Conservation (phyloP, 2,797 vertebrate species). For the Anisognathus igniventris region DNA sequence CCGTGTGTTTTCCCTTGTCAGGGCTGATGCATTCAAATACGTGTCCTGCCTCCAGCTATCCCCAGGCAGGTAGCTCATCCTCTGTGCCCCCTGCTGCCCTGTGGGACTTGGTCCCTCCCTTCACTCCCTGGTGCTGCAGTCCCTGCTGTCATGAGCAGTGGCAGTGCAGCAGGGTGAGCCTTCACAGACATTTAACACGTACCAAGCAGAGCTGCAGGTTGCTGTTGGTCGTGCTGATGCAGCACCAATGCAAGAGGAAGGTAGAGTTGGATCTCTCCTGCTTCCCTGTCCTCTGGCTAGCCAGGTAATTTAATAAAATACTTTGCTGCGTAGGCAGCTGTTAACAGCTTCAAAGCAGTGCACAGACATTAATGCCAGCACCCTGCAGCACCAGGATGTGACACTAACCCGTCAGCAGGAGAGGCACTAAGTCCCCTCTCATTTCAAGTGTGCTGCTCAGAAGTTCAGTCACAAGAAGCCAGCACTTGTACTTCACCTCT, state of each 20-base stretch:
- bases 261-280: neutral
- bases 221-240: fast-evolving
- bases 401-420: neutral
- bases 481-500: conserved; percentile 19
- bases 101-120: neutral
- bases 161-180: neutral
- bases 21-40: neutral
- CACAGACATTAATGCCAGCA: neutral
- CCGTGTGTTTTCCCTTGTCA: neutral
- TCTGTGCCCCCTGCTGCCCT: neutral
- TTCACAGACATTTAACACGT: fast-evolving
- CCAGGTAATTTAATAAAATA: neutral
- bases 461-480: neutral
- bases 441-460: neutral
- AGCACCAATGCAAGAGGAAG: neutral
- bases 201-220: neutral
- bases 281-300: neutral
- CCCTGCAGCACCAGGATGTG: conserved; percentile 22
- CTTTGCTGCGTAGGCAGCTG: neutral
- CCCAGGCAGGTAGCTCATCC: neutral
- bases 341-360: neutral
- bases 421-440: neutral
- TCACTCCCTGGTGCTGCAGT: neutral
- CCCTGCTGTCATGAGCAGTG: neutral
- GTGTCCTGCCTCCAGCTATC: neutral